These are phyloP conservation scores for Corvus cornix DNA, from an alignment of 2,113 vertebrate genomes.

Conservation along the genomic window DNA sequence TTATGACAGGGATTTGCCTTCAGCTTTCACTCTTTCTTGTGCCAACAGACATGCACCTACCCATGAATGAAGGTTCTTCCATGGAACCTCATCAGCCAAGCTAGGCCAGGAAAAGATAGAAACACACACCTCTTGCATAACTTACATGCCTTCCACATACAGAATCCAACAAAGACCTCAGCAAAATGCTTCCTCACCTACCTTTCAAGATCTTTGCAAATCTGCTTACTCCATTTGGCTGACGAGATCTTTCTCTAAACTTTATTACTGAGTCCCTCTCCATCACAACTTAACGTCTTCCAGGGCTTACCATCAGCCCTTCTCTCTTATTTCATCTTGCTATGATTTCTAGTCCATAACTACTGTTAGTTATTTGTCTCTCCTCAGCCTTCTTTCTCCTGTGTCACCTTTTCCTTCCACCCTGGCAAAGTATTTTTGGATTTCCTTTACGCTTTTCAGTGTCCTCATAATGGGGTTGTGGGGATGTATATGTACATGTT, in stretches of 20 bases:
- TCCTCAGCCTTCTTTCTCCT: not conserved
- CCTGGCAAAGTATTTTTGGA: not conserved
- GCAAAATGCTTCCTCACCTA: not conserved
- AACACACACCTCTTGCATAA: not conserved
- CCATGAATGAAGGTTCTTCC: not conserved
- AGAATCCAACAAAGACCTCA: not conserved
- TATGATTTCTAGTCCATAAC: not conserved
- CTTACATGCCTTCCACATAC: not conserved
- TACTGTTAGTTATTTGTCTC: not conserved
- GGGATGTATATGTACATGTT: fast-evolving
- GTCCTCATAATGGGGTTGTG: not conserved
- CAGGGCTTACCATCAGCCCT: not conserved
- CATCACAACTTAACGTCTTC: not conserved
- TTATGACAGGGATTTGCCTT: not conserved
- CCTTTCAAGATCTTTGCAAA: not conserved
- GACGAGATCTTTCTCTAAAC: not conserved
- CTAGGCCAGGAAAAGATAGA: not conserved
- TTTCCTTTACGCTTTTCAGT: not conserved
- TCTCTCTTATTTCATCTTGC: not conserved
- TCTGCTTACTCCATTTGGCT: not conserved
- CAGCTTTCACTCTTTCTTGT: not conserved
- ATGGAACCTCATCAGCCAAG: not conserved
- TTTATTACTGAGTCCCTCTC: not conserved
- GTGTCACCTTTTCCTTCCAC: not conserved
- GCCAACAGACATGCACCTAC: not conserved